These are phyloP conservation scores for Tholera decimalis DNA, from an alignment of 2,888 invertebrate species.

Conservation along the genomic window DNA sequence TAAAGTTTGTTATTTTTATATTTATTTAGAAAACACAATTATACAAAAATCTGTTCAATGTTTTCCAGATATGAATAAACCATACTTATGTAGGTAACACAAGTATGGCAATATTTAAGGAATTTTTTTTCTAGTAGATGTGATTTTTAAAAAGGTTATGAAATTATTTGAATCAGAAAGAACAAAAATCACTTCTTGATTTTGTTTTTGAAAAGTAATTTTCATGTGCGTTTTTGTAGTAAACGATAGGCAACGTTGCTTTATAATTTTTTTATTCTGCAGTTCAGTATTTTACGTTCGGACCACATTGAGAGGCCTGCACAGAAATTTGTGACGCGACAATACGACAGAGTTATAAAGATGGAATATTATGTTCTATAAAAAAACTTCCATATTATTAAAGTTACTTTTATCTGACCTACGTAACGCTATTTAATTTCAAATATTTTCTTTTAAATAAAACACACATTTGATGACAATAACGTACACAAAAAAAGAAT, in stretches of 20 bases:
- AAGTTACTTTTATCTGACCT: no score
- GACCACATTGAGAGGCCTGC: not conserved
- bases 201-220: not conserved
- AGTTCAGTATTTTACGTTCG: not conserved
- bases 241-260: not conserved
- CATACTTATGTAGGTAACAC: no score
- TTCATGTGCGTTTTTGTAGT: not conserved
- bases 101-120: no score
- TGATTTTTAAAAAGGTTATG: not conserved
- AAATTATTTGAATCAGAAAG: not conserved
- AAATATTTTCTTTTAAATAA: no score
- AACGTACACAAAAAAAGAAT: no score
- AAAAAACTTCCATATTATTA: no score
- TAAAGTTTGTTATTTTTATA: not conserved
- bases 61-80: not conserved
- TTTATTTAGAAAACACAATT: constrained; percentile 1
- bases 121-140: not conserved
- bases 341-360: not conserved
- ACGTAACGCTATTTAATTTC: no score
- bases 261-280: not conserved
- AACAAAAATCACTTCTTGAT: not conserved
- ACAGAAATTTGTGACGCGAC: not conserved
- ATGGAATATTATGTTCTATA: not conserved
- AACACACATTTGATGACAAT: no score
- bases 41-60: not conserved